Conservation (phyloP, 2,888 invertebrate species). For the Andricus quercusramuli region DNA sequence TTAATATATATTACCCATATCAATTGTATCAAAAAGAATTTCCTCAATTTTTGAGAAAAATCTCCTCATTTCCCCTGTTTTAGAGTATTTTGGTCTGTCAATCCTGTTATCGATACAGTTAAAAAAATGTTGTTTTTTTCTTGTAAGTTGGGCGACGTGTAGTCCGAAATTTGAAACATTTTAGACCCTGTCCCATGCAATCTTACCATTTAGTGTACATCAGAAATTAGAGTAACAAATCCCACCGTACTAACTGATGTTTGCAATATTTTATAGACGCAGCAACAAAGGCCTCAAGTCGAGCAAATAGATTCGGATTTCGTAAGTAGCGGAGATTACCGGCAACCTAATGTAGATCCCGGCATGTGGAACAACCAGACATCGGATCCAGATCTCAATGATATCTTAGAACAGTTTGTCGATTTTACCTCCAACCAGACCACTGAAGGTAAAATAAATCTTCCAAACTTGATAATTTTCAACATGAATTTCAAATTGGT, state of each 20-base stretch:
- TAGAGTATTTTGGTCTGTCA: too few relatives aligned
- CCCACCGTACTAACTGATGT: slow-evolving; percentile 11
- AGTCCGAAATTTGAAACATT: too few relatives aligned
- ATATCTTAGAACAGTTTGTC: slow-evolving; percentile 91
- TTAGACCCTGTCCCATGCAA: too few relatives aligned
- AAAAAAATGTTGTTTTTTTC: too few relatives aligned
- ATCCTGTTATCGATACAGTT: too few relatives aligned
- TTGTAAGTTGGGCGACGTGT: too few relatives aligned
- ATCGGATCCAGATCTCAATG: slow-evolving; percentile 88
- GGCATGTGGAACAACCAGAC: slow-evolving; percentile 78
- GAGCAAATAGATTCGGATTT: slow-evolving; percentile 78
- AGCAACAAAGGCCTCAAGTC: slow-evolving; percentile 75
- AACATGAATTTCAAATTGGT: not conserved
- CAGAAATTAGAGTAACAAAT: too few relatives aligned
- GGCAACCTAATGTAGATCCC: slow-evolving; percentile 69
- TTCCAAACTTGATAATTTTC: slow-evolving; percentile 1
- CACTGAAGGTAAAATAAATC: slow-evolving; percentile 67
- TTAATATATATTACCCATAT: too few relatives aligned
- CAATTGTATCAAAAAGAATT: too few relatives aligned
- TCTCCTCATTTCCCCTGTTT: too few relatives aligned
- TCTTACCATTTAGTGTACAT: too few relatives aligned
- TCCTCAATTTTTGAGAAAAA: too few relatives aligned
- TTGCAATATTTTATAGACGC: slow-evolving; percentile 36
- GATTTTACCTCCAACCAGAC: slow-evolving; percentile 87
- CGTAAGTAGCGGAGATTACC: slow-evolving; percentile 75